phyloP scores from a whole-genome alignment of 2,888 invertebrate species.

The Thymelicus sylvestris region DNA sequence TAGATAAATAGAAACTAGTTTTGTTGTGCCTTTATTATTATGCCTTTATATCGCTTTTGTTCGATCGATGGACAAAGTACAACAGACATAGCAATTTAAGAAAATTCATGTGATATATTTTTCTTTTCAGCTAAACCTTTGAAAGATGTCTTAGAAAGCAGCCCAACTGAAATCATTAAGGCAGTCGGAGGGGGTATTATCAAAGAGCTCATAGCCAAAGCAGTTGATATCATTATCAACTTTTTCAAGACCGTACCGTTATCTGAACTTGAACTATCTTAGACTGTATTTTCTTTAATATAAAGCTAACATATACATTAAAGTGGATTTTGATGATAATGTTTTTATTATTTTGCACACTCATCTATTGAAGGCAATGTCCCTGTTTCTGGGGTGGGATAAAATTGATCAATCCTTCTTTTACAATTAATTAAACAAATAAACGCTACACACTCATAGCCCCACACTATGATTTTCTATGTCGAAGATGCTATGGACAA shows the following conservation, averaged over 20 bases:
- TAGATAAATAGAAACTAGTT: too few relatives aligned
- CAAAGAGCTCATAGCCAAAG: constrained; percentile 39
- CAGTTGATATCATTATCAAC: constrained; percentile 30
- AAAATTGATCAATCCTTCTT: too few relatives aligned
- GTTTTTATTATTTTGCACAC: background rate
- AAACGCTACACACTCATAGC: too few relatives aligned
- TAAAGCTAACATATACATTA: background rate
- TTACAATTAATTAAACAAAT: too few relatives aligned
- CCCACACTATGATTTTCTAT: too few relatives aligned
- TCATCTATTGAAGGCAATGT: too few relatives aligned
- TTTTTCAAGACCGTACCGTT: constrained; percentile 41
- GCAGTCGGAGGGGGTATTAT: constrained; percentile 53
- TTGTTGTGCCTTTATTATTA: too few relatives aligned
- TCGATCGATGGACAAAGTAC: too few relatives aligned
- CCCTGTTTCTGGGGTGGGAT: too few relatives aligned
- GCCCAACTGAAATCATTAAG: constrained; percentile 50
- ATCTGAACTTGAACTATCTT: constrained; percentile 46
- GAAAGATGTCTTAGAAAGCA: constrained; percentile 45
- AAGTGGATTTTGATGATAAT: background rate
- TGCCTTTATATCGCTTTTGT: too few relatives aligned
- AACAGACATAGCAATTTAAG: background rate
- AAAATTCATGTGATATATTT: background rate
- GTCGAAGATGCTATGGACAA: too few relatives aligned
- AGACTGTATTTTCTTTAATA: background rate
- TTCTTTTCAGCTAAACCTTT: constrained; percentile 54